phyloP scores from a whole-genome alignment of 2,113 vertebrate species.

The Turnix velox region DNA sequence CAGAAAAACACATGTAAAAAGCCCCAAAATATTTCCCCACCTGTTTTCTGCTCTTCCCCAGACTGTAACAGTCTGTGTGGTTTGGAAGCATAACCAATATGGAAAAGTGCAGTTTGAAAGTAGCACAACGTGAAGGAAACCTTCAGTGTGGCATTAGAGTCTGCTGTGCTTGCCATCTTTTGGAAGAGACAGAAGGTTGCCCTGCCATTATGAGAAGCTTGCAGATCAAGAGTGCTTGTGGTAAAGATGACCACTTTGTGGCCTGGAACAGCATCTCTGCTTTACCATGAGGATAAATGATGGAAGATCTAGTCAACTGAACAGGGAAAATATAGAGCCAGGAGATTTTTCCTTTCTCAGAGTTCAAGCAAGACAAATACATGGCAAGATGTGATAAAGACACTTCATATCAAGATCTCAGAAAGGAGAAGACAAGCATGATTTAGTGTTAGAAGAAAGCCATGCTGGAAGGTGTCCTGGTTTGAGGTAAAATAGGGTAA shows the following conservation, averaged over 20 bases:
- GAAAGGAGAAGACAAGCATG: not conserved
- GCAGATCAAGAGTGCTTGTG: not conserved
- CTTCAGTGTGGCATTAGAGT: not conserved
- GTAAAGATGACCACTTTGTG: not conserved
- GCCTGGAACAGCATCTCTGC: not conserved
- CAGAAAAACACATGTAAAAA: not conserved
- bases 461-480: no score
- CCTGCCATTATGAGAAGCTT: accelerated
- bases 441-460: not conserved
- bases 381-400: not conserved
- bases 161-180: not conserved
- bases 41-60: not conserved
- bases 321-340: not conserved
- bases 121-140: not conserved
- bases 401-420: not conserved
- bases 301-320: not conserved
- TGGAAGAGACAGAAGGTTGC: not conserved
- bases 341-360: not conserved
- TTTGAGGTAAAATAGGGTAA: no score
- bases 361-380: not conserved
- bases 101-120: not conserved
- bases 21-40: not conserved
- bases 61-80: not conserved
- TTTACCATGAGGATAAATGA: not conserved
- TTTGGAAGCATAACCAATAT: not conserved